phyloP scores from a whole-genome alignment of 92 coral and sea anemone species.

The Heliopora coerulea region DNA sequence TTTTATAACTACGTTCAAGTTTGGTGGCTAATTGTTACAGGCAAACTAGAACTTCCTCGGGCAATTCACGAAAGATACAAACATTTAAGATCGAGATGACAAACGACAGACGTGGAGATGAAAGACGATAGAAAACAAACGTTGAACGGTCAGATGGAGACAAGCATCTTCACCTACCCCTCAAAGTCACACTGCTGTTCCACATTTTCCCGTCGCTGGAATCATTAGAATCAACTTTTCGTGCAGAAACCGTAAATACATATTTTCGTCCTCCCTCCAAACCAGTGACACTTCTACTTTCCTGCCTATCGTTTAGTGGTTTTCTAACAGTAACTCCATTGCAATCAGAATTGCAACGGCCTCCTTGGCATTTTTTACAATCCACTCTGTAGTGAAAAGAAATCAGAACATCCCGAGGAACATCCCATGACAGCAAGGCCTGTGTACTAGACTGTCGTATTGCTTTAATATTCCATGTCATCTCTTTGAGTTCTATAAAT shows the following conservation, averaged over 20 bases:
- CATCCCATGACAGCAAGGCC: conserved; percentile 10
- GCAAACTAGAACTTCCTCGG: too few relatives aligned
- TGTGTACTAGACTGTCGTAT: conserved; percentile 20
- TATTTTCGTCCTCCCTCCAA: conserved; percentile 5
- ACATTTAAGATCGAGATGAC: too few relatives aligned
- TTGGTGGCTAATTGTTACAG: too few relatives aligned
- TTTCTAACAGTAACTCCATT: not conserved
- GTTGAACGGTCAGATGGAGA: too few relatives aligned
- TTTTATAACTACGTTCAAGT: too few relatives aligned
- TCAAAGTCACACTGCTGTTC: not conserved
- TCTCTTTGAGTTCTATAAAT: conserved; percentile 3
- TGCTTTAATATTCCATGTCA: not conserved
- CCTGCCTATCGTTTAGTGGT: not conserved
- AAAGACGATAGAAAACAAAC: too few relatives aligned
- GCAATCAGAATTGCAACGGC: not conserved
- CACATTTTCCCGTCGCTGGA: not conserved
- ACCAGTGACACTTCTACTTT: not conserved
- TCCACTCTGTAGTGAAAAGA: not conserved
- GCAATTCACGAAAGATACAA: too few relatives aligned
- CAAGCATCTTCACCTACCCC: too few relatives aligned
- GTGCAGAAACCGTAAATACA: not conserved
- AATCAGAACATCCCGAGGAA: not conserved
- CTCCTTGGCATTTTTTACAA: not conserved
- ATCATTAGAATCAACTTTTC: not conserved
- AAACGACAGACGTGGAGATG: too few relatives aligned